Percentiles rank a stretch among this genome's conserved stretches.
phyloP scores from a whole-genome alignment of 2,888 invertebrate genomes.

The Hedya salicella region DNA sequence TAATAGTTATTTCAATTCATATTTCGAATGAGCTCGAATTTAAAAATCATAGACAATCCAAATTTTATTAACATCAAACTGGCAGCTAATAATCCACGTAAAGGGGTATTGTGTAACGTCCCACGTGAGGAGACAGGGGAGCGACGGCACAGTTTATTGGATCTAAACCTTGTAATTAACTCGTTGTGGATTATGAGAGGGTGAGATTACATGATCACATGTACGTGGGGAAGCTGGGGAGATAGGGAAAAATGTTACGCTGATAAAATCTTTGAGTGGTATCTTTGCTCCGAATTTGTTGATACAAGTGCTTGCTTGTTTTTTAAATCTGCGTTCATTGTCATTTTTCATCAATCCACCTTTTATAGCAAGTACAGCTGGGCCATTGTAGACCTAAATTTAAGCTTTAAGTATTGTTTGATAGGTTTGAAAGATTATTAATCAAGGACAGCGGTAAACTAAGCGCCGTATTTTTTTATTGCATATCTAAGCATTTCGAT shows the following conservation, averaged over 20 bases:
- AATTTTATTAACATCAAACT: slow-evolving; percentile 28
- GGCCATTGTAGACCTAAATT: no score
- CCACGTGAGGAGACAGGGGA: slow-evolving; percentile 48
- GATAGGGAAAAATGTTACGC: slow-evolving; percentile 35
- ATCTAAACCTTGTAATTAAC: slow-evolving; percentile 70
- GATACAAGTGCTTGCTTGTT: neutral
- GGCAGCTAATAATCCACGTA: slow-evolving; percentile 40
- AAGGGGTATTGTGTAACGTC: slow-evolving; percentile 38
- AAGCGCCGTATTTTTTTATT: no score
- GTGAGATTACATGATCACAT: slow-evolving; percentile 44
- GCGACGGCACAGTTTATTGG: slow-evolving; percentile 58
- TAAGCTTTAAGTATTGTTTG: no score
- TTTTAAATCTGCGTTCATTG: neutral
- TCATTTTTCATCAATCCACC: neutral
- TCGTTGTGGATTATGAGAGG: slow-evolving; percentile 52
- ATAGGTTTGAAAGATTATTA: no score
- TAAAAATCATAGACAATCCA: slow-evolving; percentile 10
- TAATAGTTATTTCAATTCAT: slow-evolving; percentile 1
- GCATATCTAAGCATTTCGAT: no score
- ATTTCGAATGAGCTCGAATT: neutral
- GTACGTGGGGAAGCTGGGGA: slow-evolving; percentile 44
- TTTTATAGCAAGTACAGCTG: no score
- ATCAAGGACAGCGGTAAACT: no score
- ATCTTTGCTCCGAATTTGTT: slow-evolving; percentile 20
- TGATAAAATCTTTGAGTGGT: slow-evolving; percentile 38